phyloP scores from a whole-genome alignment of 2,113 vertebrate species.

The Mobula birostris region DNA sequence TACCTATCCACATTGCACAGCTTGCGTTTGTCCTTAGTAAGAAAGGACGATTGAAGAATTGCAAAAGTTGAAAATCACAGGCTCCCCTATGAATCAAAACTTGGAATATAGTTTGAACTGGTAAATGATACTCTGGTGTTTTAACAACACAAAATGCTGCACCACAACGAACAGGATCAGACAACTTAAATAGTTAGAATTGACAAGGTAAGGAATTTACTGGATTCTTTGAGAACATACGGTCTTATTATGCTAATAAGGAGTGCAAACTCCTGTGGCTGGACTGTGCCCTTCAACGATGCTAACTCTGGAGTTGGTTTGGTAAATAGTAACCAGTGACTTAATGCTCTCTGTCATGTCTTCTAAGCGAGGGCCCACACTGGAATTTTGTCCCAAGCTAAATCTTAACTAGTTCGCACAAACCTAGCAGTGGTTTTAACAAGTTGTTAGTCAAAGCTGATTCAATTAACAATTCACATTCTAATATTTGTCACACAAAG shows the following conservation, averaged over 20 bases:
- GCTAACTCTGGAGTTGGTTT: neutral
- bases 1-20: neutral
- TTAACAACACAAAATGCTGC: neutral
- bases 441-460: neutral
- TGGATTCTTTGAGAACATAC: neutral
- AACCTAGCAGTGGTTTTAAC: neutral
- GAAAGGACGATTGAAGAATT: neutral
- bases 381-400: neutral
- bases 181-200: neutral
- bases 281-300: neutral
- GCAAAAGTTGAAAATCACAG: conserved; percentile 17
- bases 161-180: neutral
- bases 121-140: neutral
- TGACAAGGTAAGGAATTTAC: neutral
- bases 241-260: neutral
- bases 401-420: neutral
- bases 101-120: conserved; percentile 15
- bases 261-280: neutral
- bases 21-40: neutral
- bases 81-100: neutral
- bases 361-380: neutral
- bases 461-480: conserved; percentile 22
- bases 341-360: neutral
- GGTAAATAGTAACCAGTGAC: neutral
- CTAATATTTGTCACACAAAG: conserved; percentile 12